phyloP scores from a whole-genome alignment of 2,888 invertebrate genomes.

The Salpingus planirostris region DNA sequence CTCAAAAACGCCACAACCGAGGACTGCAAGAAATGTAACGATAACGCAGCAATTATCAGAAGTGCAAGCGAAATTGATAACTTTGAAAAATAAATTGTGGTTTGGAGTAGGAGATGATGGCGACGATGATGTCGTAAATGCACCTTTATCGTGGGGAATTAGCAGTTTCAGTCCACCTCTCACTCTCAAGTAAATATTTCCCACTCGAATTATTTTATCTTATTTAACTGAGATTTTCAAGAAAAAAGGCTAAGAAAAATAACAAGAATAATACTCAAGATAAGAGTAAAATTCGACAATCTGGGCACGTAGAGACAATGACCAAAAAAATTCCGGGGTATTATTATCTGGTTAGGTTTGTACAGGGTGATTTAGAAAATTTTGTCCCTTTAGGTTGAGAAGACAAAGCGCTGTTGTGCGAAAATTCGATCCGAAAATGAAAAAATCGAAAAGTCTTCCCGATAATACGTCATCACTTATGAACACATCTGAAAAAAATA shows the following conservation, averaged over 20 bases:
- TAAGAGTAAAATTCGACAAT: too few species aligned
- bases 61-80: constrained; percentile 57
- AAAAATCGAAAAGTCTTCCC: constrained; percentile 32
- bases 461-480: constrained; percentile 19
- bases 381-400: constrained; percentile 27
- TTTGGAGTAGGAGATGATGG: constrained; percentile 45
- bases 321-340: too few species aligned
- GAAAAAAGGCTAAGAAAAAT: background rate
- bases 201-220: background rate
- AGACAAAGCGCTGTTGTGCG: constrained; percentile 24
- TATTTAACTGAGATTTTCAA: too few species aligned
- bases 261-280: constrained; percentile 1
- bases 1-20: constrained; percentile 25
- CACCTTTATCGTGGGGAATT: constrained; percentile 57
- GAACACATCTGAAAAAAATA: constrained; percentile 8
- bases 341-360: too few species aligned
- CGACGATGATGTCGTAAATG: constrained; percentile 26
- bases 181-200: too few species aligned
- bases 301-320: too few species aligned
- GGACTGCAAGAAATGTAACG: too few species aligned
- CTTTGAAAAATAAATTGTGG: constrained; percentile 68
- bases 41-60: constrained; percentile 46
- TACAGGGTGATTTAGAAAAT: too few species aligned
- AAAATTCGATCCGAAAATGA: constrained; percentile 16
- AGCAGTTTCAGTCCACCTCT: constrained; percentile 11